phyloP scores from a whole-genome alignment of 2,888 invertebrate genomes.

The Drosophila prostipennis region DNA sequence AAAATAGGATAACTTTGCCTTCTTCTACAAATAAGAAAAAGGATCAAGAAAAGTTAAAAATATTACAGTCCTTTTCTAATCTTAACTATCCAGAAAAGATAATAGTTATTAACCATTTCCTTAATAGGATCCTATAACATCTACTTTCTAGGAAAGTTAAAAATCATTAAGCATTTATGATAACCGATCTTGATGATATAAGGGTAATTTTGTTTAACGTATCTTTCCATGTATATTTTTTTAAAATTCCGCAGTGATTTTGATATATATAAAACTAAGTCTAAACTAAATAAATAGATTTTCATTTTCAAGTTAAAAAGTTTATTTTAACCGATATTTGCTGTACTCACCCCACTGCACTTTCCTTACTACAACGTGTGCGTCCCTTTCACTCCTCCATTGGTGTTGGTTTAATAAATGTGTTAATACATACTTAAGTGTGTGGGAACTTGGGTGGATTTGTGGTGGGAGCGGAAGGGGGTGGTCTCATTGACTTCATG shows the following conservation, averaged over 20 bases:
- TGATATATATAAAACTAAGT: too few relatives aligned
- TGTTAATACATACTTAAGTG: not conserved
- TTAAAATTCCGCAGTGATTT: too few relatives aligned
- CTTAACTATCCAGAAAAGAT: too few relatives aligned
- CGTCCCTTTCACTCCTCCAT: slow-evolving; percentile 24
- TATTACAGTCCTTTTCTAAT: too few relatives aligned
- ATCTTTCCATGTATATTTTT: too few relatives aligned
- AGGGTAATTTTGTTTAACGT: too few relatives aligned
- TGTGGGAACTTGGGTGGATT: slow-evolving; percentile 6
- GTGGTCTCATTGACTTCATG: slow-evolving; percentile 15
- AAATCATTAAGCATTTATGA: too few relatives aligned
- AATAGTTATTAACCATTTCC: too few relatives aligned
- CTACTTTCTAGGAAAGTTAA: too few relatives aligned
- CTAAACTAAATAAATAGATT: too few relatives aligned
- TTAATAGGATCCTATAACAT: too few relatives aligned
- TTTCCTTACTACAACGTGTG: slow-evolving; percentile 8
- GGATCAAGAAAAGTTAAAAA: not conserved
- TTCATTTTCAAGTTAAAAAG: not conserved
- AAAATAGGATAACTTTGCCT: not conserved
- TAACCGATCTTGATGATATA: too few relatives aligned
- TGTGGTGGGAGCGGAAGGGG: slow-evolving; percentile 13
- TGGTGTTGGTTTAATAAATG: slow-evolving; percentile 37
- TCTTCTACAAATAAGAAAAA: not conserved
- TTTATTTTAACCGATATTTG: not conserved
- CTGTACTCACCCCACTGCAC: slow-evolving; percentile 2